Evolutionary conservation across 2,113 vertebrate genomes (phyloP), one percentile per base, ranked within the genome.

Genomic region (Calonectris borealis): DNA sequence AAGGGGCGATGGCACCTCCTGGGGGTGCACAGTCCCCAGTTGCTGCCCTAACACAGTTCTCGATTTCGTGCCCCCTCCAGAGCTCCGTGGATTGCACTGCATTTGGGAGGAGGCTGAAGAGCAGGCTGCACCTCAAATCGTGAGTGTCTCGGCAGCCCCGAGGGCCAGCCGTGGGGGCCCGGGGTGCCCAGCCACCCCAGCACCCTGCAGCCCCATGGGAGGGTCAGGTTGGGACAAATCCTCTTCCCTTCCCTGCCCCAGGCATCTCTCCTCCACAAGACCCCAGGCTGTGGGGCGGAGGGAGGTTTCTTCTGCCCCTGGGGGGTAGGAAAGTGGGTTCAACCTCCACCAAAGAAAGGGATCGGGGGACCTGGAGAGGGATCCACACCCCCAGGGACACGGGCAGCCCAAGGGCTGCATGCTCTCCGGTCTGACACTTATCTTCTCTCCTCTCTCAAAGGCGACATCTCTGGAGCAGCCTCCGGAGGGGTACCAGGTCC

Each of bases 381-480:
- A 34, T 58, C 57, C 12, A 5, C 57, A 58, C 32, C 57, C 54
- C 57, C 57, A 34, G 57, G 57, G 57, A 34, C 57, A 58, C 7
- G 48, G 55, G n/a, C 16, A 77, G 17, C 26, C 9, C 8, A 40
- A 4, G 29, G 38, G 20, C 77, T 89, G 19, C 2, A 0, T 34
- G 58, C 27, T 77, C 15, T 70, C n/a, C 16, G 20, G 32, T 58
- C 36, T 7, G 4, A 80, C 32, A 54, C 18, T 14, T 19, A 1
- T 52, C n/a, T 90, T 94, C 62, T 94, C 55, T 94, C 26, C 64
- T 83, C 48, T 76, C 69, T 71, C 79, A 82, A 97, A 99, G 99
- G 94, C 98, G 98, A 81, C 98, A 98, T 95, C 98, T 99, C 93
- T 98, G 98, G 91, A 95, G 96, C 97, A 99, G 98, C 57, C 96